Conservation (phyloP, 2,113 vertebrate species). For the Leptodactylus fuscus region DNA sequence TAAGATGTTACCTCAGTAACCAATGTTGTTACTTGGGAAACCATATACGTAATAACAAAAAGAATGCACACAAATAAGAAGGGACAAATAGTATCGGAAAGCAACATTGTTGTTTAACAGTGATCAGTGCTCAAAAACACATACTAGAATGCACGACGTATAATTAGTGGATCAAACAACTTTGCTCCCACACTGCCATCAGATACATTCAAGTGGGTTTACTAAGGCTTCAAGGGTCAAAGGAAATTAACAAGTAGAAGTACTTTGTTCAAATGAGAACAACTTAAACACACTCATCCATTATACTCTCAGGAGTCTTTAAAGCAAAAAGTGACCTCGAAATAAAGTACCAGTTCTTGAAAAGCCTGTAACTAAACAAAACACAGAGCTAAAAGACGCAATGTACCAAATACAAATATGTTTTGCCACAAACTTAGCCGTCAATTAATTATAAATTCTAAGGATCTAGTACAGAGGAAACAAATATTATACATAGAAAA, state of each 20-base stretch:
- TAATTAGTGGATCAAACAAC: slow-evolving; percentile 50
- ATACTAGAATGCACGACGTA: slow-evolving; percentile 14
- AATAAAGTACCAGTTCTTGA: background rate
- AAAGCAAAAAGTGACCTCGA: background rate
- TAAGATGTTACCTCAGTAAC: background rate
- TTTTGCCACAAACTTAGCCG: too few relatives aligned
- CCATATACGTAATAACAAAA: background rate
- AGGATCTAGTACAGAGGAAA: too few relatives aligned
- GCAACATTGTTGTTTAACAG: background rate
- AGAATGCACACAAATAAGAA: slow-evolving; percentile 1
- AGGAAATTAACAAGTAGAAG: slow-evolving; percentile 35
- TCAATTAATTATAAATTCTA: too few relatives aligned
- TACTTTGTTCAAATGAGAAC: slow-evolving; percentile 45
- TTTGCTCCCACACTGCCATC: slow-evolving; percentile 17
- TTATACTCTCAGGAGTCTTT: slow-evolving; percentile 25
- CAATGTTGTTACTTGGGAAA: slow-evolving; percentile 18
- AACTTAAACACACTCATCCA: slow-evolving; percentile 43
- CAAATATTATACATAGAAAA: too few relatives aligned
- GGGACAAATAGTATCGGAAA: background rate
- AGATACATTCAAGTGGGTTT: slow-evolving; percentile 41
- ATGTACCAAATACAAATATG: background rate
- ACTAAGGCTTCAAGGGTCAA: slow-evolving; percentile 33
- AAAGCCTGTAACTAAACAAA: background rate
- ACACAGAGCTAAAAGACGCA: background rate
- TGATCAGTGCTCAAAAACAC: slow-evolving; percentile 35